Base-by-base conservation (phyloP, 53 echinoderm and acorn worm species). In the Actinopyga echinites region DNA sequence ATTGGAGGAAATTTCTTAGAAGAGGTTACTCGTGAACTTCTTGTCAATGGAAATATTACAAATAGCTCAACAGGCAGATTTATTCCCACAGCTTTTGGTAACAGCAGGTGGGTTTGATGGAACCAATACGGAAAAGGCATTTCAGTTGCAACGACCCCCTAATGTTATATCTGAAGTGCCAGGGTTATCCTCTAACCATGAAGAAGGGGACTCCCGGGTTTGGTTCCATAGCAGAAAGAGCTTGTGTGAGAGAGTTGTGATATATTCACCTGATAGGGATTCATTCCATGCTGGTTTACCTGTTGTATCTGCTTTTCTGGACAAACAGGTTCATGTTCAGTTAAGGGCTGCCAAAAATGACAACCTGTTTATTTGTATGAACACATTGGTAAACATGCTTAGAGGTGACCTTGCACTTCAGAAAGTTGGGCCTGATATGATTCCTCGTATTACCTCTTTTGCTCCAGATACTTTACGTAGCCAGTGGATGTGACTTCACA, bases 1-100 rank as follows among this genome's bases (percentile, higher is more conserved):
- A 44, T 33, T 87, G 87, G 82, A 82, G 83, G 19, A 71, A 71
- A 30, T 87, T 87, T 25, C 82, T 82, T 0, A 87, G 35, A 87
- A 82, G 57, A 21, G 61, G 2, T 26, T 74, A 36, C 61, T 85
- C 6, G 30, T 85, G 0, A 74, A 61, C 22, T 85, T 74, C 44
- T 34, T 84, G 20, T 38, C 61, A 9, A 43, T 74, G 28, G 38
- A 74, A 24, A 10, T 73, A 5, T 38, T 73, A 21, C 30, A 10
- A 3, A 29, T 64, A 10, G 29, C 26, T 24, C 5, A 71, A 71
- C n/a, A 71, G 21, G 42, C 38, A 15, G n/a, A 35, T 40, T 5
- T 37, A 21, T 6, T 3, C 2, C 71, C 71, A 20, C 8, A 37
- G 17, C 3, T 71, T 4, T n/a, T 43, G 9, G 30, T 71, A 3